Conservation (phyloP, 92 coral and sea anemone genomes). For the Ricordea florida region DNA sequence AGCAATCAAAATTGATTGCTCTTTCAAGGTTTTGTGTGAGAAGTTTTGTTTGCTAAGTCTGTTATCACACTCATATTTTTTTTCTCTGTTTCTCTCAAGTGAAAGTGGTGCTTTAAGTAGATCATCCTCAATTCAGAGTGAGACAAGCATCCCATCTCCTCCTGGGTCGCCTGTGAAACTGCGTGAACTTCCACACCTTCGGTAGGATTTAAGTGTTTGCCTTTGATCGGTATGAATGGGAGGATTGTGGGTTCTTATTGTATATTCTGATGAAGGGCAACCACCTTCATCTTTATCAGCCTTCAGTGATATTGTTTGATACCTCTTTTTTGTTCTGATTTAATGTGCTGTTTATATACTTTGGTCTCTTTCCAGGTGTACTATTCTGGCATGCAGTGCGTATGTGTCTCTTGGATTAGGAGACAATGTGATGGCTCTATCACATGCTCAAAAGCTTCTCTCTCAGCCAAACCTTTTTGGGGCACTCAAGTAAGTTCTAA, state of each 20-base stretch:
- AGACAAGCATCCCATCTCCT: constrained; percentile 83
- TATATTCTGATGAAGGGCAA: too few species aligned
- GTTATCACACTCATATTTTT: too few species aligned
- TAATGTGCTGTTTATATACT: too few species aligned
- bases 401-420: constrained; percentile 92
- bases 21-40: too few species aligned
- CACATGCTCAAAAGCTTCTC: constrained; percentile 83
- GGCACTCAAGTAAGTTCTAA: constrained; percentile 71
- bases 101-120: constrained; percentile 70
- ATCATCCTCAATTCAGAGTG: constrained; percentile 60
- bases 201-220: too few species aligned
- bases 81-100: constrained; percentile 19
- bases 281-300: too few species aligned
- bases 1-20: too few species aligned
- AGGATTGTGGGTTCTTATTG: too few species aligned
- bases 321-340: too few species aligned
- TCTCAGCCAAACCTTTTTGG: constrained; percentile 81
- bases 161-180: constrained; percentile 96
- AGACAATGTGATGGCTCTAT: constrained; percentile 87
- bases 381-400: constrained; percentile 88
- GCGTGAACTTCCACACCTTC: constrained; percentile 86
- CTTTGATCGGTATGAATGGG: too few species aligned
- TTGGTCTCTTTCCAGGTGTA: constrained; percentile 63
- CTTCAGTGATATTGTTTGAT: too few species aligned
- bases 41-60: too few species aligned